Percentiles rank a stretch among this genome's conserved stretches.
phyloP scores from a whole-genome alignment of 2,113 vertebrate species.

The Prolemur simus region DNA sequence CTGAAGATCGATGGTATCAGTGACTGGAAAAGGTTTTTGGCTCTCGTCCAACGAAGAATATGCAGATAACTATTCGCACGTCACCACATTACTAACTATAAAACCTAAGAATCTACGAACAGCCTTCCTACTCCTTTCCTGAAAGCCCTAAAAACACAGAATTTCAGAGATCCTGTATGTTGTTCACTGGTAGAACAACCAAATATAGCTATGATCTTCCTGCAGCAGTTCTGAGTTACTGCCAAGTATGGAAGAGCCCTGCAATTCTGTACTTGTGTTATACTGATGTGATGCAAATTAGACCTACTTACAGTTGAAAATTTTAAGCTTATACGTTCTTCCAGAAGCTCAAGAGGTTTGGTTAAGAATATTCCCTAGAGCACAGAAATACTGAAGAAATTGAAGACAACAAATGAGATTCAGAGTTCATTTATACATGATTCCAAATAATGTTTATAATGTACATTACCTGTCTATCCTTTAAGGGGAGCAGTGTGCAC shows the following conservation, averaged over 20 bases:
- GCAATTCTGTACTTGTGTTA: slow-evolving; percentile 93
- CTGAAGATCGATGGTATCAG: slow-evolving; percentile 96
- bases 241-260: slow-evolving; percentile 91
- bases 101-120: slow-evolving; percentile 87
- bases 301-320: slow-evolving; percentile 91
- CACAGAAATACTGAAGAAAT: slow-evolving; percentile 88
- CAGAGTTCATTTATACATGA: slow-evolving; percentile 95
- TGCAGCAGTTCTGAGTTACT: slow-evolving; percentile 95
- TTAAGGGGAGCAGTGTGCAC: background rate
- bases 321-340: slow-evolving; percentile 88
- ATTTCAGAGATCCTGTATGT: slow-evolving; percentile 78
- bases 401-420: slow-evolving; percentile 83
- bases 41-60: slow-evolving; percentile 83
- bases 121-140: slow-evolving; percentile 90
- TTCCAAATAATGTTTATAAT: background rate
- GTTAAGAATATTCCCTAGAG: slow-evolving; percentile 88
- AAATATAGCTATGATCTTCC: slow-evolving; percentile 93
- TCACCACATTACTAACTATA: slow-evolving; percentile 91
- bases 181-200: slow-evolving; percentile 93
- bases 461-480: background rate
- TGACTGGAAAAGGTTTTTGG: slow-evolving; percentile 97
- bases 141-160: slow-evolving; percentile 89
- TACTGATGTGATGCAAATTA: slow-evolving; percentile 90
- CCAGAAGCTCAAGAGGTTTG: slow-evolving; percentile 80
- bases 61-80: slow-evolving; percentile 92